Evolutionary conservation across 1,140 invertebrate genomes (phyloP).

Genomic region (Epicauta chinensis): DNA sequence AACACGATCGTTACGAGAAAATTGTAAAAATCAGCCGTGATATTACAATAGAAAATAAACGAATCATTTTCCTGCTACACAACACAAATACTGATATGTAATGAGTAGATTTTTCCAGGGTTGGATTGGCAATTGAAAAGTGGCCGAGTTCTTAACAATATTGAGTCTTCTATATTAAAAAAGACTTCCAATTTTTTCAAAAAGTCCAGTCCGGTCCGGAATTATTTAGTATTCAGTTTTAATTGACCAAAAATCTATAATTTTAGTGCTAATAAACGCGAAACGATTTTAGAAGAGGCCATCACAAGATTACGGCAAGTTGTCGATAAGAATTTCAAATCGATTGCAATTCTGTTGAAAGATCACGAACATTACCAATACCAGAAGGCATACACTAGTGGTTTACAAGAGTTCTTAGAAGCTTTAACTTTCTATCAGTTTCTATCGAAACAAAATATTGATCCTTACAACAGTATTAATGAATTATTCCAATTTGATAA

Average conservation of each 20-base stretch:
- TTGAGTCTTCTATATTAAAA: slow-evolving; percentile 1
- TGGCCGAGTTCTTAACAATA: background rate
- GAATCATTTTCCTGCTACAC: slow-evolving; percentile 83
- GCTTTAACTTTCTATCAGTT: slow-evolving; percentile 72
- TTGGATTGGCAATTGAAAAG: too few relatives aligned
- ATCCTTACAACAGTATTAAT: slow-evolving; percentile 46
- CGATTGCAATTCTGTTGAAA: slow-evolving; percentile 65
- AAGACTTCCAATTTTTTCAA: too few relatives aligned
- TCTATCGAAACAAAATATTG: slow-evolving; percentile 45
- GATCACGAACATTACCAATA: slow-evolving; percentile 69
- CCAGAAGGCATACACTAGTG: slow-evolving; percentile 64
- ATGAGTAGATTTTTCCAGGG: too few relatives aligned
- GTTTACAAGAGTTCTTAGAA: slow-evolving; percentile 85
- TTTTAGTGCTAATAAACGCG: slow-evolving; percentile 51
- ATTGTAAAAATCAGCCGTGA: slow-evolving; percentile 79
- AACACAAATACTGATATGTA: slow-evolving; percentile 44
- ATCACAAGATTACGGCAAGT: slow-evolving; percentile 56
- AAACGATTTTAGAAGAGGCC: slow-evolving; percentile 58
- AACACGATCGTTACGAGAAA: slow-evolving; percentile 79
- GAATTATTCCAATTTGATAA: slow-evolving; percentile 43
- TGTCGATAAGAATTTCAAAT: slow-evolving; percentile 54
- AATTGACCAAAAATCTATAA: too few relatives aligned
- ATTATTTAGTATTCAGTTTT: too few relatives aligned
- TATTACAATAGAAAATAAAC: slow-evolving; percentile 88
- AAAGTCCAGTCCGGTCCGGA: too few relatives aligned